These are phyloP conservation scores for Pardosa pseudoannulata DNA, from an alignment of 2,888 invertebrate species.

Conservation along the genomic window DNA sequence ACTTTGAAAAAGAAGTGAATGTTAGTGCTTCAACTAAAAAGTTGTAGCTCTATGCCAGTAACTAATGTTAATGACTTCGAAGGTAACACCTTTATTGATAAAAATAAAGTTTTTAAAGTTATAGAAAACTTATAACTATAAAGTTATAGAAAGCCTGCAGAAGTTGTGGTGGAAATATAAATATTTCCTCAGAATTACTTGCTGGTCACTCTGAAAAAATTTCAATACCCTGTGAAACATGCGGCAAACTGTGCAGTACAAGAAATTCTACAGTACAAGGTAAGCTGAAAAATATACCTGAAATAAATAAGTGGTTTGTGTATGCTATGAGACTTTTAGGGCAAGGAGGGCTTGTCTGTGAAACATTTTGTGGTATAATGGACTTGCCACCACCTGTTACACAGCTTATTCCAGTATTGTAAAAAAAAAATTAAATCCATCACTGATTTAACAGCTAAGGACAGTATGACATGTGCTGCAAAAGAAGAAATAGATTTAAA, in stretches of 20 bases:
- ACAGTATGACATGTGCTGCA: neutral
- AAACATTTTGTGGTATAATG: constrained; percentile 32
- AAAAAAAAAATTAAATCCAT: neutral
- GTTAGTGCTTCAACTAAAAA: no score
- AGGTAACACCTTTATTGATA: constrained; percentile 1
- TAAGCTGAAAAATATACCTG: neutral
- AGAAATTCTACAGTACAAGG: neutral
- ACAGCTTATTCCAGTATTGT: constrained; percentile 14
- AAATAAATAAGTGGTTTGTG: neutral
- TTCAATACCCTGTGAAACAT: neutral
- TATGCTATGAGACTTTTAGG: constrained; percentile 19
- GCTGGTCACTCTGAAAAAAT: neutral
- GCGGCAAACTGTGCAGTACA: neutral
- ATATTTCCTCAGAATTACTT: neutral
- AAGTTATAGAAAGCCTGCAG: no score
- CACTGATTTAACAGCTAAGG: neutral
- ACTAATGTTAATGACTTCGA: neutral
- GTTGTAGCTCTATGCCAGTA: no score
- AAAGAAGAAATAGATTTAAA: neutral
- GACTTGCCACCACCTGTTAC: constrained; percentile 27
- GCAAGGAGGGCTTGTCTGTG: no score
- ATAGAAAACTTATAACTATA: neutral
- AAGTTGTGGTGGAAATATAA: constrained; percentile 6
- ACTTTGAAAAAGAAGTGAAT: no score
- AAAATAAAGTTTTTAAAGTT: constrained; percentile 6